Evolutionary conservation across 2,113 vertebrate genomes (phyloP), one percentile per base, ranked within the genome.

Genomic region (Calyptomena viridis): DNA sequence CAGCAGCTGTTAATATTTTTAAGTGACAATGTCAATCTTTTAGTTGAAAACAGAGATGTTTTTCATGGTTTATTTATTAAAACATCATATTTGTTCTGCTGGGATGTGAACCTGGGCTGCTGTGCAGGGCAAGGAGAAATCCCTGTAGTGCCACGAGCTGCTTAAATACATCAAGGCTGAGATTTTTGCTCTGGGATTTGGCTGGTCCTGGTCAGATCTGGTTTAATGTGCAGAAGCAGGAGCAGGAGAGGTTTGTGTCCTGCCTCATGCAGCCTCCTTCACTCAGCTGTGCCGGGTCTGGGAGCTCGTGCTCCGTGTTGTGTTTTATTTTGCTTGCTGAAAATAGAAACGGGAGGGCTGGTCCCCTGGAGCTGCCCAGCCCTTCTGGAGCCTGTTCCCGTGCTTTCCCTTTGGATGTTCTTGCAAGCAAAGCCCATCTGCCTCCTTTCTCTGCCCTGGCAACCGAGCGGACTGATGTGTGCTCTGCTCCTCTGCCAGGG

Each of bases 161-260:
- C 89, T 97, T 79, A 80, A 84, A 82, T 56, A 75, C 91, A 49
- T 87, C 66, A 74, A 73, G 91, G 93, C 90, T 93, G 90, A 28
- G 66, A 74, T 81, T 94, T 96, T 90, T 92, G 82, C 93, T 93
- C 50, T 89, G 95, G 83, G 68, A 12, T 93, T 91, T 55, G 90
- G 67, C 23, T 80, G 56, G 68, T 95, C 82, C 74, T 9, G n/a
- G 93, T 95, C 93, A 93, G 69, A 81, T 46, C 87, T 49, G 12
- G 2, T 95, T 97, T 67, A 87, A 75, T 35, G 40, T 69, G 71
- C 30, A 66, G 89, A 86, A 60, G 74, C 28, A 95, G 96, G 94
- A 87, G 66, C 90, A 53, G 63, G 93, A 81, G 88, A 74, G 77
- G 72, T 87, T 94, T 86, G 72, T 69, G 83, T 76, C 55, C 89